These are phyloP conservation scores for Rhegmatorhina hoffmannsi DNA, from an alignment of 2,113 vertebrate species.

Conservation along the genomic window DNA sequence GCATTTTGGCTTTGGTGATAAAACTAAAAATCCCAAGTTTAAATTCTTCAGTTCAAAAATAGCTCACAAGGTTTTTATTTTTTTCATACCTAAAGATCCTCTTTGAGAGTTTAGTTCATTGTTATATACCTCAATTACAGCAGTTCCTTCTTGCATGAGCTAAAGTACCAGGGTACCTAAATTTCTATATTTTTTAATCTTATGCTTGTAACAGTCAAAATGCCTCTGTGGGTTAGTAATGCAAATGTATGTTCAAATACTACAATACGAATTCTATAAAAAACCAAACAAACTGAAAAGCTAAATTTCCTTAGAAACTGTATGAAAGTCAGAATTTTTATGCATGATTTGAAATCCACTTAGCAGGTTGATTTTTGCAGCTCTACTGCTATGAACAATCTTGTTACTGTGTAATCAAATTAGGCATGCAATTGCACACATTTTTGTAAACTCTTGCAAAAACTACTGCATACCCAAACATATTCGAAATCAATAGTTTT, in stretches of 20 bases:
- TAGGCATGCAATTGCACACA: not conserved
- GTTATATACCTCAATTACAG: not conserved
- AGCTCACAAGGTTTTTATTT: not conserved
- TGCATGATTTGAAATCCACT: not conserved
- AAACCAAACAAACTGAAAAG: not conserved
- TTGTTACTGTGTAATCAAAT: not conserved
- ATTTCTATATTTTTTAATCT: not conserved
- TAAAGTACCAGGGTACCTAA: not conserved
- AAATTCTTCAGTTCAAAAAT: constrained; percentile 15
- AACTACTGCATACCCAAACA: not conserved
- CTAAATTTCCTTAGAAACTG: not conserved
- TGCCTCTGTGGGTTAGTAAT: not conserved
- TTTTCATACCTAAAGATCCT: not conserved
- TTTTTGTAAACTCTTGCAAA: not conserved
- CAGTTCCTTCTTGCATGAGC: not conserved
- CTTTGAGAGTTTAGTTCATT: not conserved
- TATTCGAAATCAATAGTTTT: not conserved
- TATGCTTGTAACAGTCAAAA: not conserved
- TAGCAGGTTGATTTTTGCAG: not conserved
- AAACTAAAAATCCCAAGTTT: not conserved
- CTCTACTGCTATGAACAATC: not conserved
- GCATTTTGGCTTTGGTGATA: not conserved
- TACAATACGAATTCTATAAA: not conserved
- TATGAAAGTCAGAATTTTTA: not conserved
- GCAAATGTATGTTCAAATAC: not conserved